Base-by-base conservation (phyloP, 1,140 invertebrate species). In the Cataglyphis hispanica region DNA sequence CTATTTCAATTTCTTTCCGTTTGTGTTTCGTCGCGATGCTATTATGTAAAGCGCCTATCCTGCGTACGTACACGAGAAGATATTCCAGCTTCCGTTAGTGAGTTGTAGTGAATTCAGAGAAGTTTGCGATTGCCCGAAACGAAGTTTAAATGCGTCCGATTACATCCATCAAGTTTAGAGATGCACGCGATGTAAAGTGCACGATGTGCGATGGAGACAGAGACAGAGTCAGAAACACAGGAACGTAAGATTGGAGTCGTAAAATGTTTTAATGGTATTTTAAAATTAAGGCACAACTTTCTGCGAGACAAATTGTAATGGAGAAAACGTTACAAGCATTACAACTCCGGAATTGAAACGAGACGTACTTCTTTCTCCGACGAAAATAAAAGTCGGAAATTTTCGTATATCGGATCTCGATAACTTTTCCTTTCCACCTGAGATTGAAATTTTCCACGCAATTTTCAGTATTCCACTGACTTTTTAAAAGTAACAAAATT, bases 1-100 rank as follows among this genome's bases (percentile, higher is more conserved):
- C 53, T 43, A 40, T 46, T 74, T 83, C 72, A 83, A 74, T 83
- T 83, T 40, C 27, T 40, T 72, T 43, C 2, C n/a, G 43, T 67
- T 80, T 13, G 25, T 46, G 53, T 81, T 81, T 61, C 56, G 78
- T 80, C 77, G 53, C 27, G 53, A 46, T 25, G 67, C 46, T 60
- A 43, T 83, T 83, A 60, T 40, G 34, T 61, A 60, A 81, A 72
- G 37, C 43, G 53, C 13, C 34, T 11, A 34, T 22, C 40, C 27
- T 46, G 1, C 40, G 13, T 7, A n/a, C 16, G n/a, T 67, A 56
- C 34, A 56, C 34, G 22, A 34, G 27, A 72, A 53, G 72, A 72
- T 31, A 72, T 27, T 60, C 19, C 43, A 53, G 43, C 16, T 40
- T 80, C 25, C 53, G 31, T n/a, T 43, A 27, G n/a, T 16, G 31